Evolutionary conservation across 2,113 vertebrate genomes (phyloP).

Genomic region (Glareola pratincola): DNA sequence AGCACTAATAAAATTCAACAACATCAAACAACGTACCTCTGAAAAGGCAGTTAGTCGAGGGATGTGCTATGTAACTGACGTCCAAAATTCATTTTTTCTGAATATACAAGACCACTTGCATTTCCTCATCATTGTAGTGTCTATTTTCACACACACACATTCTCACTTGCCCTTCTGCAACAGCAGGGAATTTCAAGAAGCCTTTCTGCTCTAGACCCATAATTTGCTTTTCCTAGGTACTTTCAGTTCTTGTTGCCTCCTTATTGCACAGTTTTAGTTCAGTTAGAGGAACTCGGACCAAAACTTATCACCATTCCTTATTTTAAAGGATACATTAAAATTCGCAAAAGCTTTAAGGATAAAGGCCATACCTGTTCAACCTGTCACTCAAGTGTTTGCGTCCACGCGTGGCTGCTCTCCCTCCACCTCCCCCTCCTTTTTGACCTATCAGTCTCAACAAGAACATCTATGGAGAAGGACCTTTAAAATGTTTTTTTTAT

Average conservation of each 20-base stretch:
- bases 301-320: not conserved
- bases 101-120: not conserved
- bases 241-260: not conserved
- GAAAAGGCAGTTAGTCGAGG: not conserved
- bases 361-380: not conserved
- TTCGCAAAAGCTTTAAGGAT: not conserved
- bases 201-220: not conserved
- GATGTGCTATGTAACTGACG: not conserved
- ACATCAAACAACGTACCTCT: not conserved
- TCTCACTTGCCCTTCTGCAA: not conserved
- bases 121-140: not conserved
- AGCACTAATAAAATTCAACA: not conserved
- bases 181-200: not conserved
- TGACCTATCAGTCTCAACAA: not conserved
- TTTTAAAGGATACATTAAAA: not conserved
- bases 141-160: not conserved
- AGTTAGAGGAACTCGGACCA: not conserved
- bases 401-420: not conserved
- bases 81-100: not conserved
- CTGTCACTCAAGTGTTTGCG: not conserved
- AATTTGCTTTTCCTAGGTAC: not conserved
- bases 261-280: not conserved
- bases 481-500: not conserved
- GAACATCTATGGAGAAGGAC: fast-evolving
- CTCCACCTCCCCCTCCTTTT: not conserved